Base-by-base conservation (phyloP, 1,140 invertebrate species). In the Theocolax elegans region DNA sequence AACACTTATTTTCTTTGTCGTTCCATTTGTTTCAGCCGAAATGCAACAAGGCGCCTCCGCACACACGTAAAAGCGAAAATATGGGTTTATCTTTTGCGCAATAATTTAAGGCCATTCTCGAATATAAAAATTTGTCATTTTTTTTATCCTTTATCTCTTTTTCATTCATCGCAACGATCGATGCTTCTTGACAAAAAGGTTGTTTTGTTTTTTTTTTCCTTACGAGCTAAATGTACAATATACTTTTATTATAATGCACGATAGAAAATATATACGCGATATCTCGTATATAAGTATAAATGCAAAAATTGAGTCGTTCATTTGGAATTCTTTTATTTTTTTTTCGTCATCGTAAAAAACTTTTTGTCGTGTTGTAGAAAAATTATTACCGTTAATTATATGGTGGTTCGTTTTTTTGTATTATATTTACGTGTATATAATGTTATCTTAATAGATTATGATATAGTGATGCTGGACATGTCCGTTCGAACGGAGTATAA, bases 181-280 rank as follows among this genome's bases (percentile, higher is more conserved):
- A 38, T 15, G 53, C 42, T 67, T 25, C 44, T 66, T 49, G 27
- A 54, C 23, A 35, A 42, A 35, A 35, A 10, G 31, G n/a, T n/a
- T n/a, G n/a, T n/a, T n/a, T n/a, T n/a, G n/a, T n/a, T n/a, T 35
- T 35, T 35, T 35, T 35, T 35, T 35, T 23, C 38, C 56, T 62
- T 69, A 69, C 19, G 10, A 53, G n/a, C 38, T 69, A 62, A 51
- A 42, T 51, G 49, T 35, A 9, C 17, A 35, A 35, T n/a, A 25
- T 56, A 56, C 17, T 8, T 56, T 12, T n/a, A 56, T 12, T 49
- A 25, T 8, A 7, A 12, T 35, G 31, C 31, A 35, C 10, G 4
- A 35, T 6, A 35, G 25, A 62, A 63, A 63, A 62, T 60, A 69
- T 69, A 62, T 53, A 62, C 35, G 38, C 58, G 31, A 67, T 63